Conservation (phyloP, 2,113 vertebrate genomes). For the Calonectris borealis region DNA sequence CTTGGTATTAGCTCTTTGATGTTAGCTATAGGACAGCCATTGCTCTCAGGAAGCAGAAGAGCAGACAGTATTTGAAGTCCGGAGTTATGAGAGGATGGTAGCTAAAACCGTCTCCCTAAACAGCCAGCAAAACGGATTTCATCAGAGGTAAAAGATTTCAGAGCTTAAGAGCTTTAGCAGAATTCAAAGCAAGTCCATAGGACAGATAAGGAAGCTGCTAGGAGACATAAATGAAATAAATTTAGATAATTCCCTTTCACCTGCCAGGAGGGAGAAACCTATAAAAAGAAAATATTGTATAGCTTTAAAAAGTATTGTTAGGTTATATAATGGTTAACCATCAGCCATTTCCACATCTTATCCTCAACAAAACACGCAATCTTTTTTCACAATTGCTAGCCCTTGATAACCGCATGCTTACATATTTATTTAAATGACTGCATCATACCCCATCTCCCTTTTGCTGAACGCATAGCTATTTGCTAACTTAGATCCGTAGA, state of each 20-base stretch:
- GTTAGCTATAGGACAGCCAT: background rate
- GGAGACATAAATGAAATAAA: slow-evolving; percentile 23
- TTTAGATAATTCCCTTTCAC: slow-evolving; percentile 2
- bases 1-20: background rate
- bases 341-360: background rate
- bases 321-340: background rate
- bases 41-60: background rate
- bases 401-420: background rate
- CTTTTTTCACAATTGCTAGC: background rate
- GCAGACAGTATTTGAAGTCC: background rate
- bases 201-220: slow-evolving; percentile 9
- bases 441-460: background rate
- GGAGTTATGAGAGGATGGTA: background rate
- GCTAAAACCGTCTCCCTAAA: background rate
- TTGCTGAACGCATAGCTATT: background rate
- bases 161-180: background rate
- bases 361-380: background rate
- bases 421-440: background rate
- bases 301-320: slow-evolving; percentile 6
- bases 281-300: background rate
- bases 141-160: background rate
- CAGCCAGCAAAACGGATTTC: slow-evolving; percentile 1
- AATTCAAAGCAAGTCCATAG: background rate
- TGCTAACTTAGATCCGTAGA: background rate
- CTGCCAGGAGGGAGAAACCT: background rate